These are phyloP conservation scores for Glyptemys insculpta DNA, from an alignment of 2,797 vertebrate genomes.

Conservation along the genomic window DNA sequence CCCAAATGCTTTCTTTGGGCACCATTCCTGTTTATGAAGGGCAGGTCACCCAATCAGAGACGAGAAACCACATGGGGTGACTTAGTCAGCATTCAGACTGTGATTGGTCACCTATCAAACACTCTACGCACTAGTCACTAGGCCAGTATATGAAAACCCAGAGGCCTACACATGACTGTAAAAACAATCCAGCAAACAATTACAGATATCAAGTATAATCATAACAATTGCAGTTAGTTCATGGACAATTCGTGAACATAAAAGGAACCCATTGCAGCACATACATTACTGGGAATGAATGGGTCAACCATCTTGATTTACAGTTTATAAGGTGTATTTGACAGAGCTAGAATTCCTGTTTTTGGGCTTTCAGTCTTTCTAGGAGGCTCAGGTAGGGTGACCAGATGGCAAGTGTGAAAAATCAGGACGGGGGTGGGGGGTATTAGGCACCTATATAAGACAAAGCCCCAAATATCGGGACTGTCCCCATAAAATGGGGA, in stretches of 20 bases:
- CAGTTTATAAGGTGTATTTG: slow-evolving; percentile 49
- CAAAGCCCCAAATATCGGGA: too few relatives aligned
- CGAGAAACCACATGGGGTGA: neutral
- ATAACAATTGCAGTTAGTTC: neutral
- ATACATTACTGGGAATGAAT: slow-evolving; percentile 26
- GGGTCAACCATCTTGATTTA: neutral
- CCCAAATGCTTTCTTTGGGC: neutral
- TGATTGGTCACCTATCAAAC: too few relatives aligned
- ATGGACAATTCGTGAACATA: neutral
- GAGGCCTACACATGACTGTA: neutral
- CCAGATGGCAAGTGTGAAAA: too few relatives aligned
- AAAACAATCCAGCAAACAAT: neutral
- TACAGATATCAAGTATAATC: neutral
- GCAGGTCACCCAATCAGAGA: neutral
- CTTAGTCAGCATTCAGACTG: too few relatives aligned
- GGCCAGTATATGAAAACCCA: neutral
- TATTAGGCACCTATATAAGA: too few relatives aligned
- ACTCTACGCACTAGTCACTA: neutral
- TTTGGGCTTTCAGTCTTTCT: slow-evolving; percentile 49
- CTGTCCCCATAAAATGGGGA: too few relatives aligned
- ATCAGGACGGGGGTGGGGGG: too few relatives aligned
- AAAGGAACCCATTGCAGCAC: neutral
- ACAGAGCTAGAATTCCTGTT: slow-evolving; percentile 44
- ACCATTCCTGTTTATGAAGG: neutral
- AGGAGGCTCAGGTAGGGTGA: neutral